Base-by-base conservation (phyloP, 2,888 invertebrate species). In the Papilio demoleus region DNA sequence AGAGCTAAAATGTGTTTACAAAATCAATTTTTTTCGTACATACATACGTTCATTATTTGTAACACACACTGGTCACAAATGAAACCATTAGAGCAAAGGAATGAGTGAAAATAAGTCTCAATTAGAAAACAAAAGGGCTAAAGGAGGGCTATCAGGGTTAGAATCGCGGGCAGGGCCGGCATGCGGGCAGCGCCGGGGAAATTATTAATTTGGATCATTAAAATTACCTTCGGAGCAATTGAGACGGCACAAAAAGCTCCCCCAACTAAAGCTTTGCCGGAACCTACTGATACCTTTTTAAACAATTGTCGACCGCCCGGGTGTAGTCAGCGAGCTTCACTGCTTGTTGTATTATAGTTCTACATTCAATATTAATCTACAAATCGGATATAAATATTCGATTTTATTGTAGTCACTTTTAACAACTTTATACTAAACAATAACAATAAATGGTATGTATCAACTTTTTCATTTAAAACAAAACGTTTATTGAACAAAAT, bases 151-250 rank as follows among this genome's bases (percentile, higher is more conserved):
- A 63, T 34, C 64, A 36, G 36, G 65, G 47, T 59, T 22, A 65
- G 74, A 74, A 73, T 72, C 74, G 68, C 70, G 66, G 62, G 19
- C 47, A 45, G 60, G 73, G 70, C 70, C 69, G 70, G 67, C 74
- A 79, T 80, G 79, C 78, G 79, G 80, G 80, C 70, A 71, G 70
- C 70, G 63, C 69, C 71, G 68, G 74, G 79, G 79, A 81, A 79
- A 79, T 78, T 81, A 79, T 78, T 82, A 81, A 80, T 81, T 82
- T 81, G 77, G 76, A 76, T 79, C 76, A 79, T 80, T 80, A 81
- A 79, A 77, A 77, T 79, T 79, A 82, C 81, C 81, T 81, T 76
- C 70, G 71, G n/a, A 68, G 71, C 76, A 77, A 77, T 77, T 77
- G 76, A 76, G 77, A 76, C 71, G 74, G 45, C 70, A 74, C 76